phyloP scores from a whole-genome alignment of 2,113 vertebrate genomes.

The Platycercus adscitus region DNA sequence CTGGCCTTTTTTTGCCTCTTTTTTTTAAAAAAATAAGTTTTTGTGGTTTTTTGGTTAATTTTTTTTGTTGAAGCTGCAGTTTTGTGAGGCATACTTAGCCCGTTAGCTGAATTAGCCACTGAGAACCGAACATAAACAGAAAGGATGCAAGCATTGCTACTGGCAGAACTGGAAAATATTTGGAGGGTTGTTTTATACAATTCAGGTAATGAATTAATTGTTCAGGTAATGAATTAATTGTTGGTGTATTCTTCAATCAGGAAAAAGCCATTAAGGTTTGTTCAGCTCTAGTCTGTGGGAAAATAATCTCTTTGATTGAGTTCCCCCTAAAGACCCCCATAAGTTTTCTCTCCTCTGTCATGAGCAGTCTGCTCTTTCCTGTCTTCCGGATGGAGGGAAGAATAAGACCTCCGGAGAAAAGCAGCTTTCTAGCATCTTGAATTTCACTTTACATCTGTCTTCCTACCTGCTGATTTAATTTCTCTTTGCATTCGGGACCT shows the following conservation, averaged over 20 bases:
- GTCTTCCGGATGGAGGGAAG: conserved; percentile 78
- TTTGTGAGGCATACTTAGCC: background rate
- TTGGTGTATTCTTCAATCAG: conserved; percentile 76
- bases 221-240: conserved; percentile 73
- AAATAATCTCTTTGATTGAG: conserved; percentile 87
- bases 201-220: conserved; percentile 5
- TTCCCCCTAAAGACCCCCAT: conserved; percentile 82
- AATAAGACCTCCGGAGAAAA: conserved; percentile 78
- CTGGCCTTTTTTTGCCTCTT: background rate
- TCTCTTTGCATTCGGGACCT: conserved; percentile 9
- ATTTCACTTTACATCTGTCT: conserved; percentile 84
- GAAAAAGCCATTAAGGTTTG: conserved; percentile 72
- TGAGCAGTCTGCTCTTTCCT: conserved; percentile 78
- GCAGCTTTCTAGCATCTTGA: conserved; percentile 85
- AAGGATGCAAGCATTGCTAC: background rate
- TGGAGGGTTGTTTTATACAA: conserved; percentile 9
- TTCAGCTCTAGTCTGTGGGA: conserved; percentile 78
- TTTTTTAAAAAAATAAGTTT: background rate
- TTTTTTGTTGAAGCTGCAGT: background rate
- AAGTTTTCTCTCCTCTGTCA: conserved; percentile 75
- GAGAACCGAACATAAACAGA: background rate
- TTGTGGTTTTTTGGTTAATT: too few relatives aligned
- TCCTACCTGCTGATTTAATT: conserved; percentile 52
- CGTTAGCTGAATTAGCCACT: background rate
- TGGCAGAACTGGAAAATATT: conserved; percentile 30